These are phyloP conservation scores for Zygaena filipendulae DNA, from an alignment of 2,888 invertebrate species.

Conservation along the genomic window DNA sequence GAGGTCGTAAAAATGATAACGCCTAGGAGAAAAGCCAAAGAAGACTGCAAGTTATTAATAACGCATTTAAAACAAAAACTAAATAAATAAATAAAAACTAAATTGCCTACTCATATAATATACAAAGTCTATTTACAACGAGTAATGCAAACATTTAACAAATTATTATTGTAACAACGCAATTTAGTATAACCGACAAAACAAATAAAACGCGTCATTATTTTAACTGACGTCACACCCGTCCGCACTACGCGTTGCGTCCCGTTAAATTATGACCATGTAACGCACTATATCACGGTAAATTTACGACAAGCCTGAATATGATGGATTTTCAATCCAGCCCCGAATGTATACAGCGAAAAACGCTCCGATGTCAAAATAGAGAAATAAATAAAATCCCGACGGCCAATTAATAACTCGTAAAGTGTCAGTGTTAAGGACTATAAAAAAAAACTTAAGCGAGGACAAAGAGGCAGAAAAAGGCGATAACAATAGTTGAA, in stretches of 20 bases:
- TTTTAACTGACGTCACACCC: slow-evolving; percentile 58
- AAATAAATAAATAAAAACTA: background rate
- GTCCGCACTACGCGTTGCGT: slow-evolving; percentile 61
- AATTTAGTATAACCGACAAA: slow-evolving; percentile 39
- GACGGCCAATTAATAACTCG: slow-evolving; percentile 70
- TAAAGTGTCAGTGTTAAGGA: slow-evolving; percentile 63
- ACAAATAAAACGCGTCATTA: slow-evolving; percentile 33
- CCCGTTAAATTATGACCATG: slow-evolving; percentile 62
- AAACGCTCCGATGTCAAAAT: slow-evolving; percentile 62
- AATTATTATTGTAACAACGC: no score
- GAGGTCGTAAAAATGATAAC: no score
- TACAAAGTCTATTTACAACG: no score
- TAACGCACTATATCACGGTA: slow-evolving; percentile 63
- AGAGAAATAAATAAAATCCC: slow-evolving; percentile 65
- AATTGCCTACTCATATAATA: background rate
- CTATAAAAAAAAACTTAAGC: slow-evolving; percentile 51
- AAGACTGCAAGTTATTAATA: no score
- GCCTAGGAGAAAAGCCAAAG: no score
- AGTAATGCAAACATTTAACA: no score
- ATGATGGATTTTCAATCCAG: slow-evolving; percentile 69
- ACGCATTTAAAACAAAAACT: background rate
- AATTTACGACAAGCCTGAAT: slow-evolving; percentile 68
- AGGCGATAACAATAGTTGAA: slow-evolving; percentile 58
- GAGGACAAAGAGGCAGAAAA: slow-evolving; percentile 54
- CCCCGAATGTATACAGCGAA: slow-evolving; percentile 55